Evolutionary conservation across 2,888 invertebrate species (phyloP).

Genomic region (Leptopilina drosophilae): DNA sequence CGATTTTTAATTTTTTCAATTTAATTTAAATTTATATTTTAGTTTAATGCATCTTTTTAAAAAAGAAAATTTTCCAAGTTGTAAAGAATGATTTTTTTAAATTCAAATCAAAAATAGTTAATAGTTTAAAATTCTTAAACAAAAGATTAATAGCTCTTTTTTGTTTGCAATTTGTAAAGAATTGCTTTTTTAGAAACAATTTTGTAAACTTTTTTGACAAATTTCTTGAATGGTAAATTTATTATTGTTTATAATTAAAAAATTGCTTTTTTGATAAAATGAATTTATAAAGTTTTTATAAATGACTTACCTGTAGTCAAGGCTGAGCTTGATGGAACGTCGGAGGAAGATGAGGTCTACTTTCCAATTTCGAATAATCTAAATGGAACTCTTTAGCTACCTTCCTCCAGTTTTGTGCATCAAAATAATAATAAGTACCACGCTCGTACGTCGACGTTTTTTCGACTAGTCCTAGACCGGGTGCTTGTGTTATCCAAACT

Average conservation of each 20-base stretch:
- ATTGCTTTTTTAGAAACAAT: too few relatives aligned
- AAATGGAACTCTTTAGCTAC: slow-evolving; percentile 99
- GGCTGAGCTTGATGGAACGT: slow-evolving; percentile 81
- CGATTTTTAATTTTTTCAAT: too few relatives aligned
- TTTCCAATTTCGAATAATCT: slow-evolving; percentile 99
- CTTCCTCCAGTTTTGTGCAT: slow-evolving; percentile 99
- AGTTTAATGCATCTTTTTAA: too few relatives aligned
- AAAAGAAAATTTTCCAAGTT: too few relatives aligned
- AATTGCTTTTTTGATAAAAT: slow-evolving; percentile 40
- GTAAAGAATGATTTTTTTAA: too few relatives aligned
- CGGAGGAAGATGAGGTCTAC: slow-evolving; percentile 88
- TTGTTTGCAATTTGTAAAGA: too few relatives aligned
- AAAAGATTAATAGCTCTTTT: too few relatives aligned
- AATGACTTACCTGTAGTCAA: slow-evolving; percentile 71
- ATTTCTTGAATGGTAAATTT: slow-evolving; percentile 18
- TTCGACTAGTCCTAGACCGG: slow-evolving; percentile 95
- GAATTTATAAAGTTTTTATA: slow-evolving; percentile 20
- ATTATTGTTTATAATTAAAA: background rate
- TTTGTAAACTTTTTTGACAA: too few relatives aligned
- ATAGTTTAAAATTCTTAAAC: too few relatives aligned
- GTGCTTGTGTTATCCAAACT: slow-evolving; percentile 99
- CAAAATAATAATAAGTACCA: slow-evolving; percentile 99
- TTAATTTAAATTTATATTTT: too few relatives aligned
- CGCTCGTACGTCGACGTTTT: slow-evolving; percentile 98
- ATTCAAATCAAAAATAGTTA: too few relatives aligned